These are phyloP conservation scores for Phaethornis superciliosus DNA, from an alignment of 2,113 vertebrate species.

Conservation along the genomic window DNA sequence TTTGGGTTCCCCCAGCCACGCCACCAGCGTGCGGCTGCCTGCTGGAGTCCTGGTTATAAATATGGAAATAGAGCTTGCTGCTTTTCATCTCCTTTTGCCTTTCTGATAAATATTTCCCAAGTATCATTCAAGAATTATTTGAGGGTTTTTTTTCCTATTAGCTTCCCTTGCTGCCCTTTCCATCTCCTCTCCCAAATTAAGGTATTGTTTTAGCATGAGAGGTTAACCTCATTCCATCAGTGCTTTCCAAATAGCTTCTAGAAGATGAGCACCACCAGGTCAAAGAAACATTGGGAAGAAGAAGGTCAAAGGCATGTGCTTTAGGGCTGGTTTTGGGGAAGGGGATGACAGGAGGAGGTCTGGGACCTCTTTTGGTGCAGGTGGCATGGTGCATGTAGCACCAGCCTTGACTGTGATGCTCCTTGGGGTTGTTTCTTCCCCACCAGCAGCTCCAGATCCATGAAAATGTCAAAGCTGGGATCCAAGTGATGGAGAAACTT, in stretches of 20 bases:
- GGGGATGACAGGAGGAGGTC: background rate
- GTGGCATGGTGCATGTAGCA: background rate
- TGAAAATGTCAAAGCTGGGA: background rate
- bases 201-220: background rate
- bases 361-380: background rate
- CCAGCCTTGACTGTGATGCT: background rate
- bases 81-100: background rate
- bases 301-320: background rate
- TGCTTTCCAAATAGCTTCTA: background rate
- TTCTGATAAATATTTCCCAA: slow-evolving; percentile 8
- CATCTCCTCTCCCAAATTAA: background rate
- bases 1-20: background rate
- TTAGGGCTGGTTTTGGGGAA: background rate
- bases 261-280: background rate
- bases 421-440: background rate
- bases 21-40: slow-evolving; percentile 8
- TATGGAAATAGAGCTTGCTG: slow-evolving; percentile 28
- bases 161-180: background rate
- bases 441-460: background rate
- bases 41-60: slow-evolving; percentile 55
- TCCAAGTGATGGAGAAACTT: background rate
- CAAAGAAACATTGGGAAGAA: background rate
- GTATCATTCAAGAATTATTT: background rate
- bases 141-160: background rate
- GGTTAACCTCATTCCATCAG: rapidly evolving